Base-by-base conservation (phyloP, 2,797 vertebrate genomes). In the Lateolabrax maculatus region DNA sequence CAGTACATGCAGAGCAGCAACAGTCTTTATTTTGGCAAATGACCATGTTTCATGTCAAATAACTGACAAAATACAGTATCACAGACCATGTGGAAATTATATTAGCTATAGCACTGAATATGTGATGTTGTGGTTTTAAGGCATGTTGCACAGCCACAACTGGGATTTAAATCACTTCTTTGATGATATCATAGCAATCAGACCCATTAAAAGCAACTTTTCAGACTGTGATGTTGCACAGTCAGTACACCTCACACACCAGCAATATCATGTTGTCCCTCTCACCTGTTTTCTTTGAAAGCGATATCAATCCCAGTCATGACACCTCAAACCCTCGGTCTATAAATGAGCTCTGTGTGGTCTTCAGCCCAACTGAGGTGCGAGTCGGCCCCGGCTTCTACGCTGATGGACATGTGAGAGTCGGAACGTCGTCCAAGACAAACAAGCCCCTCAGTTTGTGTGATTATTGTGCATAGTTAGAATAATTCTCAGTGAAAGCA, bases 21-120 rank as follows among this genome's bases (percentile, higher is more conserved):
- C 27, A 29, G 16, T 74, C 83, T 88, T 90, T 88, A 25, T 72
- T 80, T 89, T 89, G 87, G 88, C 85, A 72, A 58, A 66, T n/a
- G 70, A 63, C 70, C 51, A 41, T n/a, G 77, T 73, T 83, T 88
- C 84, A 65, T 77, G 87, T 88, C 71, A 82, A 88, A 88, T 76
- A 79, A 46, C 51, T 67, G 77, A 91, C 74, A 79, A 57, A 82
- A 61, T 56, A 25, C 67, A 79, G 76, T 34, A 77, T 86, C 77
- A 56, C 44, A 7, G 66, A 46, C 61, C 81, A 90, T 79, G 71
- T 91, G 86, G 83, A 83, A 81, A 71, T 79, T 27, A 51, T 85
- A 82, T 84, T 69, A 81, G 74, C 76, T 70, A 15, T 60, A 75
- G 55, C 51, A 29, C 61, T 52, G 71, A 76, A 83, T 78, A 48